phyloP scores from a whole-genome alignment of 2,113 vertebrate species.

The Erpornis zantholeuca region DNA sequence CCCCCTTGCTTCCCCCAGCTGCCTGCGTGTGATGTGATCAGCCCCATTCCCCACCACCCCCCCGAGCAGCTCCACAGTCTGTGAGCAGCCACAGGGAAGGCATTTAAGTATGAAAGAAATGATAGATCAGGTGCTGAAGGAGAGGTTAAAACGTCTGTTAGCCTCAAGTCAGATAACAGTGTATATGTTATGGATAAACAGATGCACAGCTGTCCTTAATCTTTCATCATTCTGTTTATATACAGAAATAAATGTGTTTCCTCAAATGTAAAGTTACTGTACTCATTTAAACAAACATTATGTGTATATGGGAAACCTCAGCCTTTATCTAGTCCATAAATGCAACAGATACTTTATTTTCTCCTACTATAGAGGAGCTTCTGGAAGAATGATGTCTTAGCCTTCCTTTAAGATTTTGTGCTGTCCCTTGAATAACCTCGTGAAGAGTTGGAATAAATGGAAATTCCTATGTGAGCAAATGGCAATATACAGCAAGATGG shows the following conservation, averaged over 20 bases:
- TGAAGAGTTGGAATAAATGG: conserved; percentile 15
- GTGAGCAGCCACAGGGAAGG: background rate
- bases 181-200: background rate
- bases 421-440: conserved; percentile 28
- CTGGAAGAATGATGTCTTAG: background rate
- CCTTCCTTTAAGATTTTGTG: background rate
- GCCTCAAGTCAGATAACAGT: conserved; percentile 14
- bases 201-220: conserved; percentile 44
- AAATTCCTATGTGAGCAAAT: background rate
- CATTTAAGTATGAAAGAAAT: background rate
- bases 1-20: background rate
- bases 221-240: conserved; percentile 36
- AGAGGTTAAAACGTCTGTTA: conserved; percentile 22
- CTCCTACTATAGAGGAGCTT: background rate
- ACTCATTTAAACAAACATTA: conserved; percentile 24
- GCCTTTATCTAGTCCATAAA: background rate
- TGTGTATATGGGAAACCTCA: background rate
- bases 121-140: conserved; percentile 29
- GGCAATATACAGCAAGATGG: background rate
- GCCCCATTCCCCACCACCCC: fast-evolving
- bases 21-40: background rate
- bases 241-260: conserved; percentile 44
- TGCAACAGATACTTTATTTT: background rate
- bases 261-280: conserved; percentile 19
- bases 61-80: background rate